Evolutionary conservation across 1,140 invertebrate species (phyloP).

Genomic region (Heliconius congener): DNA sequence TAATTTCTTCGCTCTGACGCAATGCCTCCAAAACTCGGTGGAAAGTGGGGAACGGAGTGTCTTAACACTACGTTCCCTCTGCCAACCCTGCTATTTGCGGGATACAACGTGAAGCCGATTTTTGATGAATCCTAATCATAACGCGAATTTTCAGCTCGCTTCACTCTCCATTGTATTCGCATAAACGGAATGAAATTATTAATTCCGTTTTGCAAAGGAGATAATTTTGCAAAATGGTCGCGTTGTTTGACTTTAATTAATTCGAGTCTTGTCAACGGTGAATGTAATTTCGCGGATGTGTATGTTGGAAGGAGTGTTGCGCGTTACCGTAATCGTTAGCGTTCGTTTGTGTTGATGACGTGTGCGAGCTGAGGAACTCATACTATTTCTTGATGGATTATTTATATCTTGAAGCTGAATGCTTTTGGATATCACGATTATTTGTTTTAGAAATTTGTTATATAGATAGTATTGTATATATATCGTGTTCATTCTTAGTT

Average conservation of each 20-base stretch:
- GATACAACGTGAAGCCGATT: too few species aligned
- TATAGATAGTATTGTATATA: background rate
- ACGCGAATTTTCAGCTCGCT: constrained; percentile 38
- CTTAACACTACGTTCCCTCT: too few species aligned
- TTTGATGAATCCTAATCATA: background rate
- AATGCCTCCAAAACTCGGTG: too few species aligned
- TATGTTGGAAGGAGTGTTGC: constrained; percentile 68
- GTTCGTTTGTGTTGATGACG: constrained; percentile 52
- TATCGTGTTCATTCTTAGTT: too few species aligned
- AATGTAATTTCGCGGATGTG: constrained; percentile 69
- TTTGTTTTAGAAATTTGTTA: background rate
- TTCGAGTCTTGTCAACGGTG: constrained; percentile 76
- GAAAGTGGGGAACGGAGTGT: too few species aligned
- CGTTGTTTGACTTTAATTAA: constrained; percentile 81
- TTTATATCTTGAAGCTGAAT: background rate
- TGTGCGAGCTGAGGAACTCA: constrained; percentile 1
- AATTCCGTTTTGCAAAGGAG: constrained; percentile 72
- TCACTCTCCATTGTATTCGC: constrained; percentile 42
- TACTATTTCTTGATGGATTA: background rate
- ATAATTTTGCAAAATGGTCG: constrained; percentile 76
- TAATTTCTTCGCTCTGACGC: too few species aligned
- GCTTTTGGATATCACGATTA: background rate
- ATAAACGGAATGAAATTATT: constrained; percentile 71
- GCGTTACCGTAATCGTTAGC: constrained; percentile 72
- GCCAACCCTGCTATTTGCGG: too few species aligned